Percentiles rank a stretch among this genome's conserved stretches.
Evolutionary conservation across 2,797 vertebrate species (phyloP).

Genomic region (Schizopygopsis malacanthus): DNA sequence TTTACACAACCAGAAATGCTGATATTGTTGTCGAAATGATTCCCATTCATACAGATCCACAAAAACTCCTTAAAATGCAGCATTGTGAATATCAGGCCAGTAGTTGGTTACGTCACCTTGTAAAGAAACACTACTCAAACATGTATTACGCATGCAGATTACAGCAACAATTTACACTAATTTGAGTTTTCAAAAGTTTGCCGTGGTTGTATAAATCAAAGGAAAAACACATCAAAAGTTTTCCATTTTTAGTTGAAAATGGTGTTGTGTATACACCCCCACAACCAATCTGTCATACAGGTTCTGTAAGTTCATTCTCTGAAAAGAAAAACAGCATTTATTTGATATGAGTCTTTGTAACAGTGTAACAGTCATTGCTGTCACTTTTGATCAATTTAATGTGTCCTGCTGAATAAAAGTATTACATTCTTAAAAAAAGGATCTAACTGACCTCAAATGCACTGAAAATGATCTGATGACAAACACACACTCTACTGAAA

Average conservation of each 20-base stretch:
- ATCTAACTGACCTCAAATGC: background rate
- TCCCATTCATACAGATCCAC: background rate
- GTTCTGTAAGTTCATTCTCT: background rate
- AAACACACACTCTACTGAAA: background rate
- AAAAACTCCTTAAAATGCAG: background rate
- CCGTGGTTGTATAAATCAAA: background rate
- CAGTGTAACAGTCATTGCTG: background rate
- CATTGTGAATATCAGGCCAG: background rate
- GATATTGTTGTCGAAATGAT: background rate
- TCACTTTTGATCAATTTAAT: background rate
- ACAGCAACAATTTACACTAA: too few relatives aligned
- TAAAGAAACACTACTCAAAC: background rate
- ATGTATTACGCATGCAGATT: too few relatives aligned
- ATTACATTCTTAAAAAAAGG: background rate
- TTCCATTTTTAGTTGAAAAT: background rate
- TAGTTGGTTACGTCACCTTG: background rate
- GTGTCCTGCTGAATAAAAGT: background rate
- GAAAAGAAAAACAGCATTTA: background rate
- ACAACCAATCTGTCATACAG: background rate
- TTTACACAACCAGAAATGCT: too few relatives aligned
- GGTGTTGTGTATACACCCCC: background rate
- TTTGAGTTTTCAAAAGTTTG: background rate
- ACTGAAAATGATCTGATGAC: background rate
- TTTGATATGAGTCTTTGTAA: background rate
- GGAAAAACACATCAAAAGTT: background rate